These are phyloP conservation scores for Heliconius ethilla DNA, from an alignment of 2,888 invertebrate genomes.

Conservation along the genomic window DNA sequence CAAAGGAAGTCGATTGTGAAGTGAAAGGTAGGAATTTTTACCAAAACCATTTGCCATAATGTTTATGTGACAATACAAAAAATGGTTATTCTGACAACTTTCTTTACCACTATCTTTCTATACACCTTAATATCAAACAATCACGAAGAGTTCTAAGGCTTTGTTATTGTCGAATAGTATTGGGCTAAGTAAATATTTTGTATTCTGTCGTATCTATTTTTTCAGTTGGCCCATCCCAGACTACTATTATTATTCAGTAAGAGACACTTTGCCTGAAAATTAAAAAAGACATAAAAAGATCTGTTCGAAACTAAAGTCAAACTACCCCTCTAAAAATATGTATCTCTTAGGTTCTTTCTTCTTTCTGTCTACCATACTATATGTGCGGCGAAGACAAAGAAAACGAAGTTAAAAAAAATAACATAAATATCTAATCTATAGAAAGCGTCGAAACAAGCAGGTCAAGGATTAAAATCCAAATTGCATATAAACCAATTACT, in stretches of 20 bases:
- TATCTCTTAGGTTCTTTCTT: no score
- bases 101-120: background rate
- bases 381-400: no score
- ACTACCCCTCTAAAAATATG: no score
- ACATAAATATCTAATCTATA: constrained; percentile 14
- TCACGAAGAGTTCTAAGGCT: constrained; percentile 1
- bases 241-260: no score
- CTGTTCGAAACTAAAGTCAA: no score
- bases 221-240: no score
- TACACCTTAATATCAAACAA: constrained; percentile 11
- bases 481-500: constrained; percentile 32
- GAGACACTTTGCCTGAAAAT: no score
- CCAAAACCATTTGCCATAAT: constrained; percentile 29
- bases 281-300: no score
- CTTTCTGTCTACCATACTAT: no score
- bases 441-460: constrained; percentile 31
- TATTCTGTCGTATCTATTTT: no score
- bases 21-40: constrained; percentile 32
- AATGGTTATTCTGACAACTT: constrained; percentile 26
- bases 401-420: background rate
- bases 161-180: background rate
- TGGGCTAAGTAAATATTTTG: no score
- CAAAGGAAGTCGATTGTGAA: constrained; percentile 33
- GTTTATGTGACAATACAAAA: constrained; percentile 26
- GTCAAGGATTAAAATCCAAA: constrained; percentile 30